Conservation (phyloP, 1,140 invertebrate genomes). For the Cherax destructor region DNA sequence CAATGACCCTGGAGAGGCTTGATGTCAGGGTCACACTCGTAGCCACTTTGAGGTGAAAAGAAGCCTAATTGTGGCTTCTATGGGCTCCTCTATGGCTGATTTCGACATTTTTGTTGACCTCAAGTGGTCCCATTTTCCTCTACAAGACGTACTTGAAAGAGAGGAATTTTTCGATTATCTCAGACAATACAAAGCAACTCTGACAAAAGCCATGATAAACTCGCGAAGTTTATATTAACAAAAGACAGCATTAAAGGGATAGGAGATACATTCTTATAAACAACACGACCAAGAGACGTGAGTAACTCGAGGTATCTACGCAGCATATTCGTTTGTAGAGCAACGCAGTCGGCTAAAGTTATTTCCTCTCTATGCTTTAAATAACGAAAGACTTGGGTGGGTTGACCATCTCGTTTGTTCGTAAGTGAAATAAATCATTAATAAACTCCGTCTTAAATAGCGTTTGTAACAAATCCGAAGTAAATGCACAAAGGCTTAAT, state of each 20-base stretch:
- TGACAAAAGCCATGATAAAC: constrained; percentile 19
- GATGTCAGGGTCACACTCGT: not conserved
- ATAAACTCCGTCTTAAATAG: too few species aligned
- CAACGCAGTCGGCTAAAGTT: too few species aligned
- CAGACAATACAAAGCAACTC: not conserved
- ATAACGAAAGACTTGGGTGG: too few species aligned
- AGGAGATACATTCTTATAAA: constrained; percentile 12
- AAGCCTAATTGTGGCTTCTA: constrained; percentile 46
- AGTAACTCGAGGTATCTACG: not conserved
- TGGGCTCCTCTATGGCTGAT: constrained; percentile 37
- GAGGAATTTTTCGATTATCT: constrained; percentile 42
- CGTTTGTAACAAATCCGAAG: too few species aligned
- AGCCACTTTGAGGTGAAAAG: constrained; percentile 35
- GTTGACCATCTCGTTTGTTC: too few species aligned
- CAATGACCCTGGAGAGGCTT: not conserved
- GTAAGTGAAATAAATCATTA: too few species aligned
- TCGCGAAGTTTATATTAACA: constrained; percentile 12
- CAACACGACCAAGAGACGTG: not conserved
- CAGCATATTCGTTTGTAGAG: too few species aligned
- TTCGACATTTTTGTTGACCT: constrained; percentile 44
- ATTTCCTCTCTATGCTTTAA: too few species aligned
- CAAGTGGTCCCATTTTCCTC: constrained; percentile 31
- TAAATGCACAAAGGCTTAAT: too few species aligned
- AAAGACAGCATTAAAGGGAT: constrained; percentile 8
- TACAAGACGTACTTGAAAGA: not conserved